Evolutionary conservation across 2,797 vertebrate species (phyloP), one percentile per base, ranked within the genome.

Genomic region (Triplophysa bombifrons): DNA sequence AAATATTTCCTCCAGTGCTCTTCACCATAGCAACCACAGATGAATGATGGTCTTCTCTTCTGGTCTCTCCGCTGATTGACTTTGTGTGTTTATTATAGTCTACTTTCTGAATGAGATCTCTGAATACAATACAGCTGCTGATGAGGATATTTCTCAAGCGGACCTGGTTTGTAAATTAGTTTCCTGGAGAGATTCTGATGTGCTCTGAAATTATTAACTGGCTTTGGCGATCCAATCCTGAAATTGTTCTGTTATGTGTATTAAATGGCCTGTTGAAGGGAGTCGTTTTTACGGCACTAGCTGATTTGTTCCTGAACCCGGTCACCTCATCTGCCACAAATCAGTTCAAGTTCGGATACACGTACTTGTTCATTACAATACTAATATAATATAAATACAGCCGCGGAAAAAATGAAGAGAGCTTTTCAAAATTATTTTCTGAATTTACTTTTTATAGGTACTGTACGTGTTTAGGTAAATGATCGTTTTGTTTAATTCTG

Each of bases 1-100:
- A 92, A 94, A 93, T 94, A 92, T 90, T 91, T 92, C 91, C 91
- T 84, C 74, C 91, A 90, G 93, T 92, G 91, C 86, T 91, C 87
- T 53, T 30, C 84, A 88, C 73, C 90, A 87, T 90, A 90, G 87
- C 90, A 90, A 80, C 86, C 85, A 71, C 90, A 91, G 93, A 95
- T 94, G 95, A 91, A 89, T 92, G 83, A 88, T 86, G 81, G 85
- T 87, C 85, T 87, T 88, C 90, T 91, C 85, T 84, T 82, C 83
- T 85, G 90, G 88, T 92, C 86, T 44, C 89, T 89, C 85, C 86
- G 87, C 89, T 87, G 83, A 90, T 90, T 90, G 87, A 92, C 89
- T 89, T 78, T 89, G 88, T 89, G 88, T 84, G 85, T 86, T 88
- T 84, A 86, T 80, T 85, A 80, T 55, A 79, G 56, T 74, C 80